Conservation (phyloP, 2,888 invertebrate species). For the Helicoverpa assulta region DNA sequence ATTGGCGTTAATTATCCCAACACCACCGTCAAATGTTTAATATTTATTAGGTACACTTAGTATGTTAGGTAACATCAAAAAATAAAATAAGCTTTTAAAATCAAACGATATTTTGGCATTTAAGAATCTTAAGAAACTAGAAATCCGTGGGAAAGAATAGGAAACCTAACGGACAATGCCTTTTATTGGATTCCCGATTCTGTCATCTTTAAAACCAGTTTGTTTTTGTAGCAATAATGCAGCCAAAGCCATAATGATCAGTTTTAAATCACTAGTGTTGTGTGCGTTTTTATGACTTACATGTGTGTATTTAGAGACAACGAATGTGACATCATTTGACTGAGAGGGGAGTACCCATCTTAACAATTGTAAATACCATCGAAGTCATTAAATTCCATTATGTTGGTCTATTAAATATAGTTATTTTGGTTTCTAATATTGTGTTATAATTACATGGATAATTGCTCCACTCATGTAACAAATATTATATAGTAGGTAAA, state of each 20-base stretch:
- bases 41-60: too few relatives aligned
- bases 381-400: conserved; percentile 17
- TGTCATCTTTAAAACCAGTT: not conserved
- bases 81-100: too few relatives aligned
- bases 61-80: too few relatives aligned
- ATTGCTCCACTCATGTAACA: not conserved
- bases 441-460: not conserved
- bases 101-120: not conserved
- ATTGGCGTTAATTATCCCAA: too few relatives aligned
- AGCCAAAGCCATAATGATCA: not conserved
- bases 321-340: conserved; percentile 19
- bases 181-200: conserved; percentile 1
- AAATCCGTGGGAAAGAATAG: not conserved
- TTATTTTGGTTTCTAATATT: not conserved
- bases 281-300: not conserved
- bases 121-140: not conserved
- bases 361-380: conserved; percentile 8
- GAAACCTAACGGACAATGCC: conserved; percentile 2
- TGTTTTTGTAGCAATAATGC: not conserved
- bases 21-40: too few relatives aligned
- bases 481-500: too few relatives aligned
- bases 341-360: not conserved
- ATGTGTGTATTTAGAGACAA: not conserved
- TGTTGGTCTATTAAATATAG: not conserved
- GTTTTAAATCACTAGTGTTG: conserved; percentile 1